Conservation (phyloP, 2,797 vertebrate genomes). For the Synaphobranchus kaupii region DNA sequence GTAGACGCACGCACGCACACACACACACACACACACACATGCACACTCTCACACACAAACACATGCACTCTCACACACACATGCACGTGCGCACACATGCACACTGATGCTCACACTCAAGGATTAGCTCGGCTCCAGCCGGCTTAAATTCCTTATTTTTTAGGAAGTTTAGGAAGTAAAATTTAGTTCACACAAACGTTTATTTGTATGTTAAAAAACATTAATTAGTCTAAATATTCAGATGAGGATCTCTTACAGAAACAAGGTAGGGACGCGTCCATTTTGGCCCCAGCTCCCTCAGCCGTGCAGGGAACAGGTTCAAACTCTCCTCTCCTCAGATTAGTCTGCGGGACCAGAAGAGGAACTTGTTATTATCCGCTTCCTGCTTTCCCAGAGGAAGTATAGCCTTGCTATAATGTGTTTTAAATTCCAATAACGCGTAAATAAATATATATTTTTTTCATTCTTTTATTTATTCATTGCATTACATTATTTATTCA, state of each 20-base stretch:
- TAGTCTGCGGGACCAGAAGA: not conserved
- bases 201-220: no score
- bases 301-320: not conserved
- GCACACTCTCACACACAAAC: no score
- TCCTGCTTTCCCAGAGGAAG: not conserved
- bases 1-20: not conserved
- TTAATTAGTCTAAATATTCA: not conserved
- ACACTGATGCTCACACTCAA: not conserved
- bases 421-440: not conserved
- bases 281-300: not conserved
- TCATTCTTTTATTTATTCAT: no score
- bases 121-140: not conserved
- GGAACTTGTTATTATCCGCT: not conserved
- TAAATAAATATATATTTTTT: not conserved
- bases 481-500: no score
- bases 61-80: no score
- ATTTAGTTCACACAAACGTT: not conserved
- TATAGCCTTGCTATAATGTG: not conserved
- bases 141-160: not conserved
- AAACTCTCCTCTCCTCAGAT: not conserved
- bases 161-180: not conserved
- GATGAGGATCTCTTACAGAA: not conserved
- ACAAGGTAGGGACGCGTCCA: not conserved
- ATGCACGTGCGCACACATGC: not conserved
- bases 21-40: not conserved